Percentiles rank a stretch among this genome's conserved stretches.
Conservation (phyloP, 2,113 vertebrate species). For the Notarius lentiginosus region DNA sequence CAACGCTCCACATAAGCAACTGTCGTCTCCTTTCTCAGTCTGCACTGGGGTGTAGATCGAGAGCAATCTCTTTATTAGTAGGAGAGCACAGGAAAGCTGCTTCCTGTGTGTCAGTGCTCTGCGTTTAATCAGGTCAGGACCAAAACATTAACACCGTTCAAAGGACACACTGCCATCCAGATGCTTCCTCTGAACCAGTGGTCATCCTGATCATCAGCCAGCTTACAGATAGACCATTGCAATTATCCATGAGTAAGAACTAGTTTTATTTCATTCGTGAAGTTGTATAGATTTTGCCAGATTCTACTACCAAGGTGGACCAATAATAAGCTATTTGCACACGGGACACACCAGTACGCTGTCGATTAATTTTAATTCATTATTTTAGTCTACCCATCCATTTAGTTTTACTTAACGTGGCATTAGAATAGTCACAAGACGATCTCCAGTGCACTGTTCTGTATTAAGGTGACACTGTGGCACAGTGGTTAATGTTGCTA, state of each 20-base stretch:
- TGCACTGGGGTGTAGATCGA: not conserved
- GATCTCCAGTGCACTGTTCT: not conserved
- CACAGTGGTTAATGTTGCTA: not conserved
- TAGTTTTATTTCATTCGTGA: not conserved
- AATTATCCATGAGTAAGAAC: not conserved
- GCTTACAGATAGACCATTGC: not conserved
- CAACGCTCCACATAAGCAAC: conserved; percentile 24
- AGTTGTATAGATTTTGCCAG: not conserved
- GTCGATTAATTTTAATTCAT: not conserved
- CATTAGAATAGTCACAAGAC: not conserved
- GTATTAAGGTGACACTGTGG: not conserved
- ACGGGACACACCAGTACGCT: not conserved
- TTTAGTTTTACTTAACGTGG: not conserved
- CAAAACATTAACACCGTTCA: conserved; percentile 1
- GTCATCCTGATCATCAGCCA: not conserved
- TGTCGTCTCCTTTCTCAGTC: not conserved
- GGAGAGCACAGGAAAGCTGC: not conserved
- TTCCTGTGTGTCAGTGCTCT: not conserved
- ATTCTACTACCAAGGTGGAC: not conserved
- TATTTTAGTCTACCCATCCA: not conserved
- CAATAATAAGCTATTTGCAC: not conserved
- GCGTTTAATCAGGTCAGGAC: conserved; percentile 1
- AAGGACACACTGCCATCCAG: not conserved
- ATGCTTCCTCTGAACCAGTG: not conserved
- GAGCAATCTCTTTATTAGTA: conserved; percentile 3